Conservation (phyloP, 2,113 vertebrate species). For the Sander vitreus region DNA sequence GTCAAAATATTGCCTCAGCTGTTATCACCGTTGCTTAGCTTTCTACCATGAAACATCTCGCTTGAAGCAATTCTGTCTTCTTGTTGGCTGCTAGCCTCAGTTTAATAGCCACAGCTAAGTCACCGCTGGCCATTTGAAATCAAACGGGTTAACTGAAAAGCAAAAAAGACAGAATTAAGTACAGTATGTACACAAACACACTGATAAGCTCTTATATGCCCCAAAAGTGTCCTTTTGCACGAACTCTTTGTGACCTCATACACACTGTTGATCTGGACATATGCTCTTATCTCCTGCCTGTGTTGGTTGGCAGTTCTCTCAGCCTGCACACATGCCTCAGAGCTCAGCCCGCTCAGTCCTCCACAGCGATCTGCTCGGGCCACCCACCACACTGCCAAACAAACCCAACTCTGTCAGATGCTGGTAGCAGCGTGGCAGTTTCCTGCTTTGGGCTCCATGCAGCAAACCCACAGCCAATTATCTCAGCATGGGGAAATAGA, state of each 20-base stretch:
- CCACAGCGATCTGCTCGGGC: conserved; percentile 49
- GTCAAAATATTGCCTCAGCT: neutral
- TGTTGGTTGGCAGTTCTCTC: conserved; percentile 43
- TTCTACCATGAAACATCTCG: neutral
- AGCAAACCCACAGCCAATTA: conserved; percentile 56
- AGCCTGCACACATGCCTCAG: conserved; percentile 25
- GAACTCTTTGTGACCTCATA: neutral
- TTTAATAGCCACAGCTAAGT: neutral
- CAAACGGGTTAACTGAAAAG: conserved; percentile 1
- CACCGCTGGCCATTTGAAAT: neutral
- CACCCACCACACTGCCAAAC: conserved; percentile 68
- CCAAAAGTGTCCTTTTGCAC: conserved; percentile 2
- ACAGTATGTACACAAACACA: neutral
- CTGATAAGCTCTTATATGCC: neutral
- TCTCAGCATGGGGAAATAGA: conserved; percentile 54
- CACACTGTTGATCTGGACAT: conserved; percentile 13
- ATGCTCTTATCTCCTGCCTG: conserved; percentile 49
- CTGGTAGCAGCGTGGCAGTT: conserved; percentile 42
- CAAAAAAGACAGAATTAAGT: neutral
- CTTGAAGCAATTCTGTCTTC: neutral
- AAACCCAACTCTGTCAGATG: conserved; percentile 61
- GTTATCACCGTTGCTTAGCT: neutral
- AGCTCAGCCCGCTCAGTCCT: conserved; percentile 13
- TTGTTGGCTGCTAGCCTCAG: neutral
- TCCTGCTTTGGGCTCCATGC: conserved; percentile 32